Conservation (phyloP, 1,140 invertebrate genomes). For the Tachypleus tridentatus region DNA sequence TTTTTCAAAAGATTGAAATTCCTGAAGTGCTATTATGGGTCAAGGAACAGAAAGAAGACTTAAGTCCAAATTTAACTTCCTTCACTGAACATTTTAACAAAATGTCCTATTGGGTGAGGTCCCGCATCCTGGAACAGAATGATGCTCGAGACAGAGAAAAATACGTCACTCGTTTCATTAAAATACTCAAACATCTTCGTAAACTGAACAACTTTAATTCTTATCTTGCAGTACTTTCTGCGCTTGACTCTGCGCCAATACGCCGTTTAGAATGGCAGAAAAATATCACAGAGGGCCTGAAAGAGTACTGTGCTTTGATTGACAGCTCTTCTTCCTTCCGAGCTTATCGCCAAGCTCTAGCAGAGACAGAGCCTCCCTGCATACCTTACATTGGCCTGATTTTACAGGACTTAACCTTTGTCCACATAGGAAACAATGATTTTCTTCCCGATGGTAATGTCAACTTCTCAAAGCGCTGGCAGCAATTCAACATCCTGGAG, state of each 20-base stretch:
- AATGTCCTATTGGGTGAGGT: constrained; percentile 95
- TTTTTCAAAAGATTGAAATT: constrained; percentile 89
- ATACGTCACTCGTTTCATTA: constrained; percentile 92
- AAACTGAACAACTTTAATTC: constrained; percentile 99
- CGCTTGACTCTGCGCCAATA: constrained; percentile 91
- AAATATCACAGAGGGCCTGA: constrained; percentile 78
- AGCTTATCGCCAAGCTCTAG: constrained; percentile 83
- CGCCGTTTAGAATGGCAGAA: constrained; percentile 84
- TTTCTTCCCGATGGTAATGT: constrained; percentile 72
- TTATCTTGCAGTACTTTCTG: constrained; percentile 89
- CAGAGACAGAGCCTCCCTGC: constrained; percentile 89
- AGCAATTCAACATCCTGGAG: constrained; percentile 94
- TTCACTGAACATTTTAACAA: constrained; percentile 99
- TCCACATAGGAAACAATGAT: constrained; percentile 93
- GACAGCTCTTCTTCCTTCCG: constrained; percentile 92
- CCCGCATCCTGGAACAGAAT: constrained; percentile 59
- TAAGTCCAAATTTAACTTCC: constrained; percentile 86
- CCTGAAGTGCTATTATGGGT: constrained; percentile 95
- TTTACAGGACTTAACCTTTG: constrained; percentile 96
- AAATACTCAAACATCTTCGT: constrained; percentile 94
- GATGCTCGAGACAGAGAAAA: constrained; percentile 90
- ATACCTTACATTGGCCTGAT: constrained; percentile 98
- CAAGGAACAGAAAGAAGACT: constrained; percentile 90
- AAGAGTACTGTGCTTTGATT: constrained; percentile 88
- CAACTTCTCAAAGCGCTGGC: constrained; percentile 96